Conservation (phyloP, 2,113 vertebrate species). For the Paradoxurus hermaphroditus region DNA sequence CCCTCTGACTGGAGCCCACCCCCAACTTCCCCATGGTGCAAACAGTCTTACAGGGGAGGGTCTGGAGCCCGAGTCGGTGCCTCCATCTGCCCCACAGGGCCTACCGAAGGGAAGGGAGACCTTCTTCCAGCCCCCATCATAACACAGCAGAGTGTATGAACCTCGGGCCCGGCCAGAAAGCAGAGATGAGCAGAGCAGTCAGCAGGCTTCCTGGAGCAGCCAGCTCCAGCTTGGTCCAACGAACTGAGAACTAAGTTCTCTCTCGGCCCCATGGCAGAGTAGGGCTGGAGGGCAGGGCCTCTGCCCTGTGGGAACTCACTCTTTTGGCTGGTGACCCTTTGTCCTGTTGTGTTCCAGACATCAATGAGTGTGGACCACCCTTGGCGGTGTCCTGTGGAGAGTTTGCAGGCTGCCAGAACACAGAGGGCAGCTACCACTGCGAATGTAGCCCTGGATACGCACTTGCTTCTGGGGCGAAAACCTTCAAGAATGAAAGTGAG, state of each 20-base stretch:
- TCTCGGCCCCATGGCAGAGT: not conserved
- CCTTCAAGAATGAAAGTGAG: not conserved
- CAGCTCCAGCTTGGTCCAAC: not conserved
- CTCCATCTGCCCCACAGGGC: not conserved
- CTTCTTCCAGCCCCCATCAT: not conserved
- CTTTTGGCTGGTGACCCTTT: not conserved
- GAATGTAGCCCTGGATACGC: rapidly evolving
- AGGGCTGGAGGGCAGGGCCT: not conserved
- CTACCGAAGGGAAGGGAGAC: not conserved
- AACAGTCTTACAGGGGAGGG: not conserved
- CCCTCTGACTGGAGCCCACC: not conserved
- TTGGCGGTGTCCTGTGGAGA: not conserved
- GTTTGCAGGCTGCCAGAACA: not conserved
- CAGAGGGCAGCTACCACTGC: not conserved
- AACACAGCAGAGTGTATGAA: not conserved
- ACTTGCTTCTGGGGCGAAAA: not conserved
- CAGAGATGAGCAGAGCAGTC: not conserved
- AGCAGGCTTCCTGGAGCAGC: not conserved
- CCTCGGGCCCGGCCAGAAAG: not conserved
- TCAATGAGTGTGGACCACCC: not conserved
- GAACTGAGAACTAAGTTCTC: not conserved
- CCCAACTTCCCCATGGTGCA: not conserved
- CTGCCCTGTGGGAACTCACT: not conserved
- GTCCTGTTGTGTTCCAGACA: not conserved
- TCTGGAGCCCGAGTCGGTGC: not conserved